phyloP scores from a whole-genome alignment of 2,797 vertebrate species.

The Macrochelys suwanniensis region DNA sequence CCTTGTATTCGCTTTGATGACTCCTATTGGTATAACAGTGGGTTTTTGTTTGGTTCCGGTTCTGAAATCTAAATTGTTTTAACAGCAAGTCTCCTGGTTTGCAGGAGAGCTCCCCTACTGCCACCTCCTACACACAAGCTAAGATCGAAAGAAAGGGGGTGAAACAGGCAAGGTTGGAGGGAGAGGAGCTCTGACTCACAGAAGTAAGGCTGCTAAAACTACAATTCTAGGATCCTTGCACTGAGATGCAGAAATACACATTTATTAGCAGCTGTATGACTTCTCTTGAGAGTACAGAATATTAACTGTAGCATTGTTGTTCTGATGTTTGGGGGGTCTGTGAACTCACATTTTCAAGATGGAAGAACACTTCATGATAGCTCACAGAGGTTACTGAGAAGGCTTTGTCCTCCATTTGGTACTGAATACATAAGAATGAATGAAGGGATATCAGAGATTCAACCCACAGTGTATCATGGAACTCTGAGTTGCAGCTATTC shows the following conservation, averaged over 20 bases:
- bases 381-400: neutral
- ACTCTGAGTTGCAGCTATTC: neutral
- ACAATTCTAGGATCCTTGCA: neutral
- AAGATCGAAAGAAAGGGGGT: neutral
- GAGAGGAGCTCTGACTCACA: neutral
- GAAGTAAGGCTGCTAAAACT: neutral
- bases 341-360: neutral
- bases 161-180: neutral
- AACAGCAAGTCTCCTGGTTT: neutral
- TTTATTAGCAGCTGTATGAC: neutral
- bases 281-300: neutral
- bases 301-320: neutral
- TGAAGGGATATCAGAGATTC: neutral
- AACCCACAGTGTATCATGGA: neutral
- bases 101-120: neutral
- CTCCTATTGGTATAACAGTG: neutral
- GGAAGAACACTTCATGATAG: neutral
- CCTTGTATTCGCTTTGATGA: neutral
- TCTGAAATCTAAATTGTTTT: neutral
- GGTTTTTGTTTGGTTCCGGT: neutral
- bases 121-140: neutral
- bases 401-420: neutral
- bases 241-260: neutral
- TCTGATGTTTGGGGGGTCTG: neutral
- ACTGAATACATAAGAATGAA: fast-evolving